A percentile compares a stretch with the other conserved stretches of the same genome.
Evolutionary conservation across 2,797 vertebrate species (phyloP).

Genomic region (Sebastes jordani): DNA sequence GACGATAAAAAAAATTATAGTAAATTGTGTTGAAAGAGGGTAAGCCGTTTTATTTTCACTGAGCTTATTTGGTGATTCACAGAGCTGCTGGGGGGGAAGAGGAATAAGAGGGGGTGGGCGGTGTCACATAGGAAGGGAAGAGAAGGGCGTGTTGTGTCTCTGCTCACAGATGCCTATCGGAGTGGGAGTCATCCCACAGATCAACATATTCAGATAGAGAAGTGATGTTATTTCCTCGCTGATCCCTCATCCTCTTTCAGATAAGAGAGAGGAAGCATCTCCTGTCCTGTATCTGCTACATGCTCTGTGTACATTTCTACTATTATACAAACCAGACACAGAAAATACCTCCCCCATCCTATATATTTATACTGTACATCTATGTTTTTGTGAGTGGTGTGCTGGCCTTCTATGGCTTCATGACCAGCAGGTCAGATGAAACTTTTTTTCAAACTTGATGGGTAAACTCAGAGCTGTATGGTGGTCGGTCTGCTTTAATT

Average conservation of each 20-base stretch:
- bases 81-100: not conserved
- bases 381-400: not conserved
- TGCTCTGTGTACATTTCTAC: not conserved
- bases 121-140: slow-evolving; percentile 25
- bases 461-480: not conserved
- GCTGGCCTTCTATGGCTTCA: not conserved
- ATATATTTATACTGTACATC: not conserved
- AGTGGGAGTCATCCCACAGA: slow-evolving; percentile 61
- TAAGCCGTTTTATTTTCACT: slow-evolving; percentile 7
- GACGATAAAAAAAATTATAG: not conserved
- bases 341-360: not conserved
- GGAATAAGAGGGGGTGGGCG: not conserved
- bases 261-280: slow-evolving; percentile 64
- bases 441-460: not conserved
- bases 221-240: slow-evolving; percentile 67
- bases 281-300: not conserved
- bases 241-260: slow-evolving; percentile 62
- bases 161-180: slow-evolving; percentile 71
- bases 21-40: not conserved
- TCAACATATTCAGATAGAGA: slow-evolving; percentile 61
- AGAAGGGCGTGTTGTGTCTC: slow-evolving; percentile 74
- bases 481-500: not conserved
- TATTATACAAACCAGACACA: not conserved
- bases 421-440: not conserved
- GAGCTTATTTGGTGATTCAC: slow-evolving; percentile 36